Evolutionary conservation across 2,113 vertebrate species (phyloP).

Genomic region (cat (Felis catus)): DNA sequence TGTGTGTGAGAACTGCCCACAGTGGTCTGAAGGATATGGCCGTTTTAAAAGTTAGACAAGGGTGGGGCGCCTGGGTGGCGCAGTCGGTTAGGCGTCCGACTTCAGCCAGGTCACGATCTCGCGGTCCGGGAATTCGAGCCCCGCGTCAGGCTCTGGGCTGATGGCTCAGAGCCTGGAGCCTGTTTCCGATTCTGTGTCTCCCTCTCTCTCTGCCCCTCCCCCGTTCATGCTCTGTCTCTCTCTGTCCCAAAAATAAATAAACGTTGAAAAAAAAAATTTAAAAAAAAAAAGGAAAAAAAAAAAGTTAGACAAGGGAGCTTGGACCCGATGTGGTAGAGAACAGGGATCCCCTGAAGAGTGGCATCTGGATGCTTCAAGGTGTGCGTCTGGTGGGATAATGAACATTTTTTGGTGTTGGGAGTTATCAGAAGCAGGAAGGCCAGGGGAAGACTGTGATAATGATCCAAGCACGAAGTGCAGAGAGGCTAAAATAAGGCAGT

Average conservation of each 20-base stretch:
- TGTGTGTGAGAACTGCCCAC: accelerated
- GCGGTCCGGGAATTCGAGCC: no score
- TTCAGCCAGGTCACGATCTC: no score
- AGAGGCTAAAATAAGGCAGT: neutral
- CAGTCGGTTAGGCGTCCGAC: no score
- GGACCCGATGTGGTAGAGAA: neutral
- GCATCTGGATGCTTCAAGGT: neutral
- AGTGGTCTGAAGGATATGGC: neutral
- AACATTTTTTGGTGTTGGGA: neutral
- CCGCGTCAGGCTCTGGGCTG: no score
- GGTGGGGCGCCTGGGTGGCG: no score
- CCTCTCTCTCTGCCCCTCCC: no score
- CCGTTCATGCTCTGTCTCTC: no score
- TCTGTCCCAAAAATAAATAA: no score
- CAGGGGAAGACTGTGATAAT: neutral
- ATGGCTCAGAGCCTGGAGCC: no score
- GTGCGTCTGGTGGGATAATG: neutral
- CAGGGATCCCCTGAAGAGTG: neutral
- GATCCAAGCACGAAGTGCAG: neutral
- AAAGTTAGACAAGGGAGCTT: neutral
- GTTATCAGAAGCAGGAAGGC: neutral
- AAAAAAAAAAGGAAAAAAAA: no score
- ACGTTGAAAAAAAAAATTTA: no score
- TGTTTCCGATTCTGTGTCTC: no score
- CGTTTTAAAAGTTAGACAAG: neutral